Conservation (phyloP, 2,888 invertebrate genomes). For the Athrips mouffetella region DNA sequence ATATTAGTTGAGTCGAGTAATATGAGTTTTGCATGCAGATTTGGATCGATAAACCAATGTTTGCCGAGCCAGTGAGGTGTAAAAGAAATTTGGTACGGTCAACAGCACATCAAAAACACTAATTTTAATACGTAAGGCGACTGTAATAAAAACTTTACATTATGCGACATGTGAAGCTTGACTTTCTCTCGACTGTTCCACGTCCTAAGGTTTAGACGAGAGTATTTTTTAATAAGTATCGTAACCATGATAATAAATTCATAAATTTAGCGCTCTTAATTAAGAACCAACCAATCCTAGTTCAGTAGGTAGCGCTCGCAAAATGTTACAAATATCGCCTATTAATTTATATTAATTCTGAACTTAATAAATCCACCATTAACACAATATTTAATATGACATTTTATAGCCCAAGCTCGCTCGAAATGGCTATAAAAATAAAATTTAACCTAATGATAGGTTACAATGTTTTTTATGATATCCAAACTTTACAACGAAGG, state of each 20-base stretch:
- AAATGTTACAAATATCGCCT: conserved; percentile 24
- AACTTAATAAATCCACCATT: conserved; percentile 37
- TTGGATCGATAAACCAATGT: no score
- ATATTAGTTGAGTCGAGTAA: no score
- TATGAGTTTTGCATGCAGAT: no score
- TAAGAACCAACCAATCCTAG: neutral
- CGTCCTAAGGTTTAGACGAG: no score
- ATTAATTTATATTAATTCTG: conserved; percentile 29
- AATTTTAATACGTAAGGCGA: no score
- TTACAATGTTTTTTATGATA: conserved; percentile 41
- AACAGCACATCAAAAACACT: no score
- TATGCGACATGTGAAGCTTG: no score
- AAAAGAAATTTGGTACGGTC: no score
- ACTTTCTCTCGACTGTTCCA: no score
- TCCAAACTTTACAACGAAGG: conserved; percentile 20
- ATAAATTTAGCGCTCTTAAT: neutral
- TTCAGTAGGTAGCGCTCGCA: conserved; percentile 25
- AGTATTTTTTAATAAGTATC: no score
- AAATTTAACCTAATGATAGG: conserved; percentile 34
- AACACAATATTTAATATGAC: conserved; percentile 44
- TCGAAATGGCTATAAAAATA: conserved; percentile 35
- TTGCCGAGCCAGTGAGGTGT: no score
- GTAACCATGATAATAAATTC: neutral
- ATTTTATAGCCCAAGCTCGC: conserved; percentile 34
- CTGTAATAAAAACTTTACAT: no score